These are phyloP conservation scores for Lepus timidus DNA, from an alignment of 2,113 vertebrate species.

Conservation along the genomic window DNA sequence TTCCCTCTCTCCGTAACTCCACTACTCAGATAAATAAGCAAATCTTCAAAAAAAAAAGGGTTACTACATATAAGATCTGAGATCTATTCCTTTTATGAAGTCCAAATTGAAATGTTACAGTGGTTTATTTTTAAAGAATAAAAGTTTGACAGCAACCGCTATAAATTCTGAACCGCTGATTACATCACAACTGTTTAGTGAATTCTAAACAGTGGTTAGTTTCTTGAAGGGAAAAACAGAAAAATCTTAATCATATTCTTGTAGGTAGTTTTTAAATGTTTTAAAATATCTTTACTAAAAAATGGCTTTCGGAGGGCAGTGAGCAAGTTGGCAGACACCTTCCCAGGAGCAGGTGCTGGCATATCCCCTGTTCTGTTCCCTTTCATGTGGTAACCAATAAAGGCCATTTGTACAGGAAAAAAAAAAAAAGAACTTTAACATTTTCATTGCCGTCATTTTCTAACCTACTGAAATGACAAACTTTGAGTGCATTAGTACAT, in stretches of 20 bases:
- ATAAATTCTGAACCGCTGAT: background rate
- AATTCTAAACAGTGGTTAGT: conserved; percentile 2
- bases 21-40: no score
- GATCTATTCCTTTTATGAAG: background rate
- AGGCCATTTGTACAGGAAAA: background rate
- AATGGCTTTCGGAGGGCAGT: no score
- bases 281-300: background rate
- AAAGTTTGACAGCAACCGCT: background rate
- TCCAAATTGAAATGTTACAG: background rate
- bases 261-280: conserved; percentile 2
- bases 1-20: no score
- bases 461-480: conserved; percentile 34
- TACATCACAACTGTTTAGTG: background rate
- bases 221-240: background rate
- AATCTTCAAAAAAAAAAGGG: background rate
- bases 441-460: conserved; percentile 34
- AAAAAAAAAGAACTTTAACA: conserved; percentile 25
- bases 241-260: conserved; percentile 11
- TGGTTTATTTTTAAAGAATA: background rate
- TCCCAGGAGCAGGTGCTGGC: no score
- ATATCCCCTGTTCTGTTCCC: no score
- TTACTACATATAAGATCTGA: conserved; percentile 37
- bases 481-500: background rate
- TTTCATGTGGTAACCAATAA: no score
- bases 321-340: no score